Base-by-base conservation (phyloP, 2,113 vertebrate species). In the Pachyramphus minor region DNA sequence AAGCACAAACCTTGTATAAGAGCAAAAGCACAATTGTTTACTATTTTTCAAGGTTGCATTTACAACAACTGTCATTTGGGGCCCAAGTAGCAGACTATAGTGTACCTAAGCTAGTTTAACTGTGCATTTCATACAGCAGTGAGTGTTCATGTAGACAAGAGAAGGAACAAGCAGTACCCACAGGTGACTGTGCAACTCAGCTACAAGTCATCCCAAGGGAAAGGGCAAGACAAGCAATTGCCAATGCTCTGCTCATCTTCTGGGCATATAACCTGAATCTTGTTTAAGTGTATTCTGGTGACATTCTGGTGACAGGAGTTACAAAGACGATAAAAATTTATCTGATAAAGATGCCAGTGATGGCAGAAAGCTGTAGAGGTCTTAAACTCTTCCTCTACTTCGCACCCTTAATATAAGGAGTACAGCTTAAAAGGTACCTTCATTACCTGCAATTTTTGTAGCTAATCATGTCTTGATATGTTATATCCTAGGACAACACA, bases 61-160 rank as follows among this genome's bases (percentile, higher is more conserved):
- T 82, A 64, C 14, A 71, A 84, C 24, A 75, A 47, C 5, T 18
- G 8, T 49, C 75, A 49, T 49, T 35, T 80, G 49, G 15, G 31
- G 5, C 27, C 58, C 42, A 50, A 39, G 27, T 2, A 25, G 49
- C 44, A 82, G 44, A 10, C 3, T 15, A 5, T 17, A 13, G 12
- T 17, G 47, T 35, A 19, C 21, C 39, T 19, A 10, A 64, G 31
- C 9, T n/a, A 4, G 10, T 74, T 80, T 63, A 39, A n/a, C 24
- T 25, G 37, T 12, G 14, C 31, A 33, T 44, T 87, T 89, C 31
- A 47, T 52, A 64, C 23, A 87, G 6, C 18, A 14, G 25, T 6
- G 19, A 33, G 35, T 9, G 19, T 17, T 75, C 27, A 10, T 0
- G 6, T 8, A 37, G 77, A 18, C 0, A 0, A 1, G 27, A 39